These are phyloP conservation scores for Neoaliturus tenellus DNA, from an alignment of 2,888 invertebrate species.

Conservation along the genomic window DNA sequence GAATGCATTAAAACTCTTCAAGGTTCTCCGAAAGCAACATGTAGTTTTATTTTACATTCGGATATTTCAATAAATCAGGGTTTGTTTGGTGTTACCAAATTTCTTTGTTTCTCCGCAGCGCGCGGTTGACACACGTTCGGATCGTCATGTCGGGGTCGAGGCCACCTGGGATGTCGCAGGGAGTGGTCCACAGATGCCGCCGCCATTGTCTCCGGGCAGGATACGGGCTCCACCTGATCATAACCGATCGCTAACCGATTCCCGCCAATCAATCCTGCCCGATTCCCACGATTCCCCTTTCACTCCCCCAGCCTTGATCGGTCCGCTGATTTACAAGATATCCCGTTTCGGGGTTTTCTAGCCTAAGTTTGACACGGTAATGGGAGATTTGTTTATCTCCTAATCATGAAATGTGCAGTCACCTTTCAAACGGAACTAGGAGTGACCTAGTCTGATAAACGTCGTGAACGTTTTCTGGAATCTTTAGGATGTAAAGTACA, in stretches of 20 bases:
- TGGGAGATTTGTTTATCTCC: constrained; percentile 27
- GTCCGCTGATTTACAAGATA: constrained; percentile 21
- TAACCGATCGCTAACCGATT: constrained; percentile 45
- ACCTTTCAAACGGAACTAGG: neutral
- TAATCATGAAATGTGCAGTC: neutral
- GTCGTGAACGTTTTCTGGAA: too few relatives aligned
- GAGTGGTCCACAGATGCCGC: too few relatives aligned
- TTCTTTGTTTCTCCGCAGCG: too few relatives aligned
- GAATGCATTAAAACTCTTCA: too few relatives aligned
- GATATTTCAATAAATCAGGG: too few relatives aligned
- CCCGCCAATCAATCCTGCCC: constrained; percentile 14
- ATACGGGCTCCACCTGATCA: constrained; percentile 46
- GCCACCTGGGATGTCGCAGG: too few relatives aligned
- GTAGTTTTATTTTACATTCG: too few relatives aligned
- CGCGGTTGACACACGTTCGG: too few relatives aligned
- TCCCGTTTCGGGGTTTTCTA: constrained; percentile 22
- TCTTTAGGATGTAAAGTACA: too few relatives aligned
- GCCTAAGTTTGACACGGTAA: constrained; percentile 13
- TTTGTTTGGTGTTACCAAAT: too few relatives aligned
- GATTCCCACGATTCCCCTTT: constrained; percentile 49
- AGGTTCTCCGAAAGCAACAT: too few relatives aligned
- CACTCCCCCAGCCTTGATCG: constrained; percentile 29
- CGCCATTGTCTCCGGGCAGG: constrained; percentile 18
- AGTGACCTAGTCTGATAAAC: neutral
- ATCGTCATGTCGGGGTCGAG: too few relatives aligned